Evolutionary conservation across 1,140 invertebrate genomes (phyloP).

Genomic region (Paraescarpia echinospica): DNA sequence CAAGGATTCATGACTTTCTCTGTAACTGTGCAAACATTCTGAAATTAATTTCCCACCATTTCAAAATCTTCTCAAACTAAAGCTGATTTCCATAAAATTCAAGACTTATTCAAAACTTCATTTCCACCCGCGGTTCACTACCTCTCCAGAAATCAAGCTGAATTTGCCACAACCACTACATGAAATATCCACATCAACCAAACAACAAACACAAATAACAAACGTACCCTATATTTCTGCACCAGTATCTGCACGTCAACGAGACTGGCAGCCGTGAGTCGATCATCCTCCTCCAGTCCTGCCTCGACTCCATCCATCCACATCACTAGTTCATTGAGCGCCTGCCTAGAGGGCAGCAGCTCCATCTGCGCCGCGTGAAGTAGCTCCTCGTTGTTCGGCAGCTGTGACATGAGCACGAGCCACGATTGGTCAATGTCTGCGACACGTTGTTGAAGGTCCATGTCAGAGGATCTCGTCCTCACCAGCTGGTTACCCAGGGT

Average conservation of each 20-base stretch:
- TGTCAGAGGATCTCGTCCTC: constrained; percentile 62
- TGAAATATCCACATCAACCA: neutral
- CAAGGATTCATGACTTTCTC: too few species aligned
- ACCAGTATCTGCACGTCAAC: constrained; percentile 48
- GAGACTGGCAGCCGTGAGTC: constrained; percentile 28
- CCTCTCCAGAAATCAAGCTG: too few species aligned
- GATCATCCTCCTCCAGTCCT: constrained; percentile 41
- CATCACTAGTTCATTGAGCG: constrained; percentile 48
- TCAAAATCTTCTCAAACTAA: too few species aligned
- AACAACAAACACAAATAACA: neutral
- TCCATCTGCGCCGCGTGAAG: constrained; percentile 60
- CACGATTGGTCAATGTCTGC: constrained; percentile 45
- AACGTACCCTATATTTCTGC: constrained; percentile 52
- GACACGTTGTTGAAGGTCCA: constrained; percentile 50
- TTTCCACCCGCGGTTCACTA: too few species aligned
- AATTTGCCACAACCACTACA: too few species aligned
- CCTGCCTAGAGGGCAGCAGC: constrained; percentile 67
- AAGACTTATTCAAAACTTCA: too few species aligned
- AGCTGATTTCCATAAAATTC: too few species aligned
- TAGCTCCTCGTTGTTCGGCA: constrained; percentile 44
- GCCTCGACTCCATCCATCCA: constrained; percentile 49
- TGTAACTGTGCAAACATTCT: too few species aligned
- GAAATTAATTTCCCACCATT: too few species aligned
- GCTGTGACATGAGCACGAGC: constrained; percentile 39
- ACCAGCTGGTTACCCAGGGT: constrained; percentile 65